phyloP scores from a whole-genome alignment of 2,113 vertebrate genomes.

The Electrona antarctica region DNA sequence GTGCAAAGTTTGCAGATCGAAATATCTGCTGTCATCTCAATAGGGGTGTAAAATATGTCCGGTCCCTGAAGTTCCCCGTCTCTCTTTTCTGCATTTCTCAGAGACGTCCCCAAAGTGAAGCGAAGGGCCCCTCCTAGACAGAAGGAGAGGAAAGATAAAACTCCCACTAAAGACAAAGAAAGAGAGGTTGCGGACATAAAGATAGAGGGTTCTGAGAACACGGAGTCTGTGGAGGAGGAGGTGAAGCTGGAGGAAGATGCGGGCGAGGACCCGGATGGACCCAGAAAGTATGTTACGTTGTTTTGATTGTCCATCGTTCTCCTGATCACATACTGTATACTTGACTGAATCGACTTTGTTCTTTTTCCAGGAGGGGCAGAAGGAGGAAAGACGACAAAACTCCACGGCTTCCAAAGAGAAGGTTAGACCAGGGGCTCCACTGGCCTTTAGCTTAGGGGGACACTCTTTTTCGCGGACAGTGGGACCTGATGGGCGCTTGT shows the following conservation, averaged over 20 bases:
- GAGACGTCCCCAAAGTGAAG: slow-evolving; percentile 87
- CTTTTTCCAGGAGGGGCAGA: slow-evolving; percentile 85
- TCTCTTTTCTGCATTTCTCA: slow-evolving; percentile 39
- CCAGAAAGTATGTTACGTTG: slow-evolving; percentile 86
- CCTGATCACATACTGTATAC: too few species aligned
- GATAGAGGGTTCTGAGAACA: slow-evolving; percentile 66
- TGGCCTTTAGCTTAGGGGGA: not conserved
- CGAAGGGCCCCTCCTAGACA: slow-evolving; percentile 83
- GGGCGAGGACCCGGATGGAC: slow-evolving; percentile 87
- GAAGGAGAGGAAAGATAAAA: slow-evolving; percentile 84
- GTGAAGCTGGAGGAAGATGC: slow-evolving; percentile 89
- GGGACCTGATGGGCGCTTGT: too few species aligned
- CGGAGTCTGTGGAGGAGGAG: slow-evolving; percentile 80
- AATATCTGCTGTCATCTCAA: too few species aligned
- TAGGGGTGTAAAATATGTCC: too few species aligned
- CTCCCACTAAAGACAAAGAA: slow-evolving; percentile 62
- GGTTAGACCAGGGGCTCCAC: slow-evolving; percentile 72
- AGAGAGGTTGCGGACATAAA: slow-evolving; percentile 80
- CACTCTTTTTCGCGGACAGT: not conserved
- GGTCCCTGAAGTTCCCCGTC: not conserved
- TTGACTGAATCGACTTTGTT: not conserved
- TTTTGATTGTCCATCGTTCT: not conserved
- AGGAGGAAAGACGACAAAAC: slow-evolving; percentile 97
- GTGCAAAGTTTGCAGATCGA: too few species aligned
- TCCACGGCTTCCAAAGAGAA: slow-evolving; percentile 92